phyloP scores from a whole-genome alignment of 2,888 invertebrate genomes.

The Hydraecia micacea region DNA sequence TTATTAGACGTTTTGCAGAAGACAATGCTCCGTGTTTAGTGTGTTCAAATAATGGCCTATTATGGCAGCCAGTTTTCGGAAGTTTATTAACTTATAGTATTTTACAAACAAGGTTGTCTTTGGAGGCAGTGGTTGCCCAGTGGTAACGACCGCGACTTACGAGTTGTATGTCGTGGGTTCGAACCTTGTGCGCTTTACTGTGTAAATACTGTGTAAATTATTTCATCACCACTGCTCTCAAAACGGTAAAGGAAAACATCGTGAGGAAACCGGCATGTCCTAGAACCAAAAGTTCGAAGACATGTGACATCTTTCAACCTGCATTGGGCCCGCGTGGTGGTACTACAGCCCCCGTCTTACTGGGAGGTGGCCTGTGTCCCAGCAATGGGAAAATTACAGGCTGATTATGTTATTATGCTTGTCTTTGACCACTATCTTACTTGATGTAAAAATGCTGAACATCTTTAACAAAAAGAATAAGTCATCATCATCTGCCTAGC shows the following conservation, averaged over 20 bases:
- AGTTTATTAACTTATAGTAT: not conserved
- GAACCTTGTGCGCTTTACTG: too few relatives aligned
- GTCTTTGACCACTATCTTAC: too few relatives aligned
- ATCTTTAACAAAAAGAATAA: not conserved
- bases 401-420: not conserved
- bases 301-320: too few relatives aligned
- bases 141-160: too few relatives aligned
- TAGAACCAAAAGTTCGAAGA: not conserved
- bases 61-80: not conserved
- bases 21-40: conserved; percentile 9
- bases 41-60: conserved; percentile 1
- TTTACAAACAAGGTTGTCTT: not conserved
- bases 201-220: too few relatives aligned
- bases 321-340: not conserved
- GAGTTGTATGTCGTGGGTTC: too few relatives aligned
- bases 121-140: not conserved
- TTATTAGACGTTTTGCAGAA: conserved; percentile 13
- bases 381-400: not conserved
- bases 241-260: too few relatives aligned
- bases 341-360: not conserved
- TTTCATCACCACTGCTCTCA: too few relatives aligned
- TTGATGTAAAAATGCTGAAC: not conserved
- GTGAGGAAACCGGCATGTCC: too few relatives aligned
- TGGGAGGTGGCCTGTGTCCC: not conserved
- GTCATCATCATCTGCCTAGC: too few relatives aligned